Conservation (phyloP, 2,888 invertebrate species). For the Drosophila mulleri region DNA sequence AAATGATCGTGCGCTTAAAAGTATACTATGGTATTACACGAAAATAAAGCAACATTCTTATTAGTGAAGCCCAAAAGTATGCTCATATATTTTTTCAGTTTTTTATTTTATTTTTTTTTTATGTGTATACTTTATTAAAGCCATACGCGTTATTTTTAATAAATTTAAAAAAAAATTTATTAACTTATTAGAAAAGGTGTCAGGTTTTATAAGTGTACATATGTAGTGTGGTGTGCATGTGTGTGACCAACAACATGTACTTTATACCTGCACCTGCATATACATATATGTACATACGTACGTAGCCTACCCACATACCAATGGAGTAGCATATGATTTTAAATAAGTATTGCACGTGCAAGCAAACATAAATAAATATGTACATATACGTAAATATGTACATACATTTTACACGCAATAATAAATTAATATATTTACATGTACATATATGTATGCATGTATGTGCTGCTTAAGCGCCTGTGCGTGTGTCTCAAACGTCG, state of each 20-base stretch:
- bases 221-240: not conserved
- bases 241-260: not conserved
- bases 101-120: too few relatives aligned
- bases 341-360: conserved; percentile 33
- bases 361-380: conserved; percentile 13
- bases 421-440: conserved; percentile 5
- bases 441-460: not conserved
- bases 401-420: not conserved
- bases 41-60: not conserved
- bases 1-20: conserved; percentile 4
- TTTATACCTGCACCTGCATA: too few relatives aligned
- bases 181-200: not conserved
- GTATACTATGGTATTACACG: not conserved
- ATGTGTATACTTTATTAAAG: too few relatives aligned
- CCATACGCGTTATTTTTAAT: too few relatives aligned
- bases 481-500: not conserved
- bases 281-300: not conserved
- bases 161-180: too few relatives aligned
- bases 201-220: not conserved
- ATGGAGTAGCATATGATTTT: conserved; percentile 21
- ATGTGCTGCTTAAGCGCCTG: not conserved
- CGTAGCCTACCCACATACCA: not conserved
- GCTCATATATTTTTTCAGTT: not conserved
- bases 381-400: not conserved
- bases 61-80: conserved; percentile 1